These are phyloP conservation scores for Gymnarchus niloticus DNA, from an alignment of 2,113 vertebrate species.

Conservation along the genomic window DNA sequence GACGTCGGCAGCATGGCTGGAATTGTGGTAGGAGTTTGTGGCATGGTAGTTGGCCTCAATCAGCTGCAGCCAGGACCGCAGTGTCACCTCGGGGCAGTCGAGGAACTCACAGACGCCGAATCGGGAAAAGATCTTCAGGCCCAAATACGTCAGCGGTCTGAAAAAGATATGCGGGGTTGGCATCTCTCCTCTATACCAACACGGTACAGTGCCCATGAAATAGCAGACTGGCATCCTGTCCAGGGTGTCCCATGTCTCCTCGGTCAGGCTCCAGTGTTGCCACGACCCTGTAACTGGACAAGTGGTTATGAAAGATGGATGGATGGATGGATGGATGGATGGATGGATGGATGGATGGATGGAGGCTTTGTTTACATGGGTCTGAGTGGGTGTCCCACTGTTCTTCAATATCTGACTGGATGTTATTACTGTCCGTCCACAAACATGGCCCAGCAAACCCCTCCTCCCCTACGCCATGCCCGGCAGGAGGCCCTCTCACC, in stretches of 20 bases:
- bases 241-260: not conserved
- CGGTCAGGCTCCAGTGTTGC: not conserved
- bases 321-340: not conserved
- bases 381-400: not conserved
- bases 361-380: no score
- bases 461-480: not conserved
- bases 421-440: not conserved
- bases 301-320: not conserved
- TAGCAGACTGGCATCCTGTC: not conserved
- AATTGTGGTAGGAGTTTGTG: conserved; percentile 95
- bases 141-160: conserved; percentile 89
- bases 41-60: conserved; percentile 91
- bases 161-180: conserved; percentile 20
- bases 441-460: not conserved
- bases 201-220: not conserved
- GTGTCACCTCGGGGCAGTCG: conserved; percentile 80
- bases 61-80: conserved; percentile 86
- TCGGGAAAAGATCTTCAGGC: conserved; percentile 86
- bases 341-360: no score
- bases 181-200: not conserved
- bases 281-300: no score
- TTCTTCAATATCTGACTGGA: not conserved
- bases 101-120: conserved; percentile 91
- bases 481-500: conserved; percentile 56
- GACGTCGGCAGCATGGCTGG: conserved; percentile 86